A percentile compares a stretch with the other conserved stretches of the same genome.
These are phyloP conservation scores for Grammomys dolichurus DNA, from an alignment of 2,113 vertebrate genomes.

Conservation along the genomic window DNA sequence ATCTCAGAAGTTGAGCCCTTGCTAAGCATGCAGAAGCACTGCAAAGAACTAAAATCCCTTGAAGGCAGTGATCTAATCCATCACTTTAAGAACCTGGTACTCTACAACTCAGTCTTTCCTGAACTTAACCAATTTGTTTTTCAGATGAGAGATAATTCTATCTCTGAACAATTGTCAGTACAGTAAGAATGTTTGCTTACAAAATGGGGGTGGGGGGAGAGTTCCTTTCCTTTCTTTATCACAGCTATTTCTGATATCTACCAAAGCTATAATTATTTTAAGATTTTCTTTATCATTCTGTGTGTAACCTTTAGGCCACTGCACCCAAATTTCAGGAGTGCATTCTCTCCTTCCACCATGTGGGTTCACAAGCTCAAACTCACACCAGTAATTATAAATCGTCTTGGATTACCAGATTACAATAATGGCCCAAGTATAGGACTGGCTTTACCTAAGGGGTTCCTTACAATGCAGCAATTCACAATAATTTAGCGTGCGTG, in stretches of 20 bases:
- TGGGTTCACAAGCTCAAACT: neutral
- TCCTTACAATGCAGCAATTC: neutral
- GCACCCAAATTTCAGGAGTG: neutral
- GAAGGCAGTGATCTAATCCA: constrained; percentile 31
- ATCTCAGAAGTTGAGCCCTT: neutral
- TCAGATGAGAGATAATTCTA: neutral
- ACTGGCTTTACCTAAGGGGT: neutral
- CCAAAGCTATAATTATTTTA: neutral
- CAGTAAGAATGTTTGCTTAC: constrained; percentile 47
- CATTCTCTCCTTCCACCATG: neutral
- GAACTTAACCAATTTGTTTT: constrained; percentile 27
- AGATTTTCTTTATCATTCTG: neutral
- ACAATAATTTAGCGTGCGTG: neutral
- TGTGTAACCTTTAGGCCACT: neutral
- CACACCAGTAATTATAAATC: neutral
- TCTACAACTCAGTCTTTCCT: neutral
- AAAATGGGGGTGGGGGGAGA: neutral
- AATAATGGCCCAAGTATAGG: constrained; percentile 26
- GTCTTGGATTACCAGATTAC: constrained; percentile 28
- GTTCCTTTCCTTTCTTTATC: constrained; percentile 56
- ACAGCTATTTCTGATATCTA: constrained; percentile 54
- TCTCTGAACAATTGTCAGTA: constrained; percentile 50
- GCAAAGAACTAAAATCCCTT: constrained; percentile 11
- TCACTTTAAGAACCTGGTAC: constrained; percentile 11
- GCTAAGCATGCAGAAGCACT: neutral